Evolutionary conservation across 1,140 invertebrate species (phyloP), one percentile per base, ranked within the genome.

Genomic region (Drosophila busckii): DNA sequence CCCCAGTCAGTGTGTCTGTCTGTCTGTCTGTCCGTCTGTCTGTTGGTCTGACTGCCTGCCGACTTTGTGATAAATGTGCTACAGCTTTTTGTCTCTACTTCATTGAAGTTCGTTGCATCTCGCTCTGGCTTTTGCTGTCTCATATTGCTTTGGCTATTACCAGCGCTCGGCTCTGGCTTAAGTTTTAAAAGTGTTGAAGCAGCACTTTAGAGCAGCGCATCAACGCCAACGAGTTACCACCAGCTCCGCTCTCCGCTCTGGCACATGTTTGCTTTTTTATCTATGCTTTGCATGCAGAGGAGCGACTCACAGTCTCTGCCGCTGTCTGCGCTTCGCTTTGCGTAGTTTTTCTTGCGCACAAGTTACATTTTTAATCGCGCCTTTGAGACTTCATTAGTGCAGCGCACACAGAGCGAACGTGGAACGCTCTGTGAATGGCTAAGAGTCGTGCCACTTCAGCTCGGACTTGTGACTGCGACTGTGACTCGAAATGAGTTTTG

Each of bases 361-460:
- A 82, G 75, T 82, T 82, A 82, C 75, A 82, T 82, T 82, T 82
- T 80, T 82, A 82, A 82, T 82, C 75, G 75, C 75, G 75, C 75
- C 75, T 82, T 82, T 82, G 75, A 82, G 75, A 82, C 75, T 82
- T 82, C 75, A 82, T 82, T 82, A 82, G 75, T 82, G 75, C 61
- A 69, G 59, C 37, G 29, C 19, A 26, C 34, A 34, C 34, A 40
- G 26, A 52, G 42, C 25, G 22, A 41, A n/a, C n/a, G n/a, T n/a
- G n/a, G n/a, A n/a, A 48, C 52, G 44, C 29, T 60, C 53, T 71
- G 42, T 58, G 45, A 68, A 73, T 50, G 35, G 29, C 56, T 52
- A 53, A 60, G 20, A 44, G 42, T 26, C 15, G 8, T 12, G 25
- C 26, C 19, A 10, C 26, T 17, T 16, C 44, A 48, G 19, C 29